Conservation (phyloP, 2,888 invertebrate genomes). For the Ophraella communa region DNA sequence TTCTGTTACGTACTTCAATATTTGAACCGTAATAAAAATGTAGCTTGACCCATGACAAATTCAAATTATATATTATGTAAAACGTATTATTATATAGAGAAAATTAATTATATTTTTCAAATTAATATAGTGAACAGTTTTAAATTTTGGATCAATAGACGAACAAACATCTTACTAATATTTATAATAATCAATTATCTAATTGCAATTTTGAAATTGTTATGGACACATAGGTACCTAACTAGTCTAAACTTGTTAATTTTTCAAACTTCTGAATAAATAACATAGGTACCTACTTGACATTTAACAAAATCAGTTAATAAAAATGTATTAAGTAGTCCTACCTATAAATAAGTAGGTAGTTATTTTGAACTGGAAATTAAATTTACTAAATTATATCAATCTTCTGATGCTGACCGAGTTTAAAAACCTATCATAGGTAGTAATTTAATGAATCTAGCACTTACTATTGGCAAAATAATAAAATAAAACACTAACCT, state of each 20-base stretch:
- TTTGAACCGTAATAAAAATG: not conserved
- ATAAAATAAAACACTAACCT: slow-evolving; percentile 3
- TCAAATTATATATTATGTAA: no score
- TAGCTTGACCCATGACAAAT: not conserved
- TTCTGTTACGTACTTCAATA: not conserved
- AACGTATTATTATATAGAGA: no score
- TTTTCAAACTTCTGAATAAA: no score
- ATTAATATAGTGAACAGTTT: no score
- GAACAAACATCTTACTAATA: no score
- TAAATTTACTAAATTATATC: not conserved
- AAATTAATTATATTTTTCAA: no score
- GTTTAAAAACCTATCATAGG: not conserved
- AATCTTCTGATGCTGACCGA: not conserved
- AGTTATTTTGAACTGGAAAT: not conserved
- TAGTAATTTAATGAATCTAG: not conserved
- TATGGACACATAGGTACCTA: no score
- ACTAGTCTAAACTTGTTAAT: no score
- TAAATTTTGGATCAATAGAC: no score
- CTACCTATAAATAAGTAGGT: not conserved
- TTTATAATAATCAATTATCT: no score
- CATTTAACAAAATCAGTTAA: not conserved
- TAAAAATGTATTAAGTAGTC: not conserved
- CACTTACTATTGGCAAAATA: not conserved
- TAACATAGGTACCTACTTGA: no score
- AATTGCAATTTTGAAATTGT: no score